Conservation (phyloP, 1,140 invertebrate genomes). For the Pogonomyrmex californicus region DNA sequence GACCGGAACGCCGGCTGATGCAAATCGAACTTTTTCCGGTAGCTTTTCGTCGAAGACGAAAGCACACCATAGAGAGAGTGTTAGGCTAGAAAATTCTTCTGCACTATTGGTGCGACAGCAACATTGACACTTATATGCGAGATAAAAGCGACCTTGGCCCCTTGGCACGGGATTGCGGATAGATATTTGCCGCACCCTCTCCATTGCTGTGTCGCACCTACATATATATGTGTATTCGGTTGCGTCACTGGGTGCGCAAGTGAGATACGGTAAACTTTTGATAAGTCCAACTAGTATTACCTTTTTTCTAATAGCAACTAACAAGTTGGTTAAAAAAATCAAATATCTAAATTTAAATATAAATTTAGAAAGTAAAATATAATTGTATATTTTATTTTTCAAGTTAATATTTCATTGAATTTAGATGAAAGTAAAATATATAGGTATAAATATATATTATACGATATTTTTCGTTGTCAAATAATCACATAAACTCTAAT, state of each 20-base stretch:
- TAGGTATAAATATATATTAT: not conserved
- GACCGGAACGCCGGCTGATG: constrained; percentile 34
- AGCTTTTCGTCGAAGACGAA: not conserved
- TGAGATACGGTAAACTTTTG: not conserved
- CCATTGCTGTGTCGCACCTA: constrained; percentile 35
- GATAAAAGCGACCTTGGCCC: constrained; percentile 73
- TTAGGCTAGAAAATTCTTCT: constrained; percentile 20
- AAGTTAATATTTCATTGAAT: too few relatives aligned
- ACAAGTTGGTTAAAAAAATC: not conserved
- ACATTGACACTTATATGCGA: constrained; percentile 26
- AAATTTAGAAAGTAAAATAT: not conserved
- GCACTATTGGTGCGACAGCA: constrained; percentile 42
- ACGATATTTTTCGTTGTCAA: not conserved
- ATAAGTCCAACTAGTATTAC: not conserved
- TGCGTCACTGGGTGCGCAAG: constrained; percentile 22
- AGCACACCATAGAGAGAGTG: not conserved
- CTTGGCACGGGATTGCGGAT: constrained; percentile 61
- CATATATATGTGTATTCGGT: constrained; percentile 40
- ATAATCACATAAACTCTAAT: not conserved
- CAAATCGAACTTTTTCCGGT: constrained; percentile 51
- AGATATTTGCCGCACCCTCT: constrained; percentile 42
- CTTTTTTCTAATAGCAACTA: constrained; percentile 8
- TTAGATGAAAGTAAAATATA: not conserved
- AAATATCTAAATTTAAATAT: not conserved
- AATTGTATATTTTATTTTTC: too few relatives aligned